These are phyloP conservation scores for Aurelia aurita complex sp. Pacific DNA, from an alignment of 30 jellyfish, hydroid and myxozoan genomes.

Conservation along the genomic window DNA sequence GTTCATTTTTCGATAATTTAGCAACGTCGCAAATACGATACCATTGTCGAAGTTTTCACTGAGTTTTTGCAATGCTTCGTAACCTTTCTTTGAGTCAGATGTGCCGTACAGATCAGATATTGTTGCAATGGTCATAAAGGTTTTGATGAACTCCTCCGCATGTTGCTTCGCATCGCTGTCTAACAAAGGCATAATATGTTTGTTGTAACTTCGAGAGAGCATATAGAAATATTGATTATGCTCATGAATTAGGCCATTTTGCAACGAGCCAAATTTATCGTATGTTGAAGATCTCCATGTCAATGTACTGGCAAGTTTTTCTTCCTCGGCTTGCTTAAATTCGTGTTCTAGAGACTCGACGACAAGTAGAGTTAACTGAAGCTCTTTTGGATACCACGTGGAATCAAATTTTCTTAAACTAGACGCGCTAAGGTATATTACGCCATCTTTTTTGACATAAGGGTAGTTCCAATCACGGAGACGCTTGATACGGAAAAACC, in stretches of 20 bases:
- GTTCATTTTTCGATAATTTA: neutral
- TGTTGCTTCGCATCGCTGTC: slow-evolving; percentile 5
- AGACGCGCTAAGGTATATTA: slow-evolving; percentile 13
- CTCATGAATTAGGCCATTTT: neutral
- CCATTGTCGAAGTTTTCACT: slow-evolving; percentile 37
- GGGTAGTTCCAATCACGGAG: slow-evolving; percentile 22
- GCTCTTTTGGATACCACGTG: slow-evolving; percentile 38
- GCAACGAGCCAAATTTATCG: neutral
- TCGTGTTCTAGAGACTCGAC: slow-evolving; percentile 36
- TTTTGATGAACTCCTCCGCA: slow-evolving; percentile 17
- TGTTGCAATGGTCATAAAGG: neutral
- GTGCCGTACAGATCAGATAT: slow-evolving; percentile 5
- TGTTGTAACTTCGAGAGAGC: slow-evolving; percentile 25
- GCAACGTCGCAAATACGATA: slow-evolving; percentile 5
- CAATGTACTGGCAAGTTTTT: slow-evolving; percentile 30
- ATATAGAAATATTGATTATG: slow-evolving; percentile 1
- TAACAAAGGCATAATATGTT: slow-evolving; percentile 34
- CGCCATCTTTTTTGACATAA: slow-evolving; percentile 15
- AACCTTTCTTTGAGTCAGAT: slow-evolving; percentile 6
- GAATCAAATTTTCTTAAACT: slow-evolving; percentile 51
- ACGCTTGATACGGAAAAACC: slow-evolving; percentile 36
- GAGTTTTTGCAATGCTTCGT: neutral
- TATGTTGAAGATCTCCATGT: slow-evolving; percentile 35
- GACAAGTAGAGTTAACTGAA: slow-evolving; percentile 12
- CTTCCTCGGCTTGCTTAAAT: slow-evolving; percentile 20